A percentile compares a stretch with the other conserved stretches of the same genome.
Conservation (phyloP, 2,888 invertebrate species). For the Pyrrhia umbra region DNA sequence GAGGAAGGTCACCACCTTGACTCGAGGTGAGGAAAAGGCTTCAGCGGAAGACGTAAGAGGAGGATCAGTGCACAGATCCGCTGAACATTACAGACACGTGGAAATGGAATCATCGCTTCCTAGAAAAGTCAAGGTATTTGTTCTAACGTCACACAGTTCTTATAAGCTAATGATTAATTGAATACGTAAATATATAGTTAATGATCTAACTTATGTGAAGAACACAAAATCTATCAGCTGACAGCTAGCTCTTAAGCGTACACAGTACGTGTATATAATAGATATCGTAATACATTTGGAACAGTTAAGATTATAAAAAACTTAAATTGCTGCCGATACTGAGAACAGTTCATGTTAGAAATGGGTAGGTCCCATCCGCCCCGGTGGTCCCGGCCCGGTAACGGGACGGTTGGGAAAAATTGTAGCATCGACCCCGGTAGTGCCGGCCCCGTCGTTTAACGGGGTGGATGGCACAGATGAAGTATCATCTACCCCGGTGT, state of each 20-base stretch:
- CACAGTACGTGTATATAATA: neutral
- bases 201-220: constrained; percentile 19
- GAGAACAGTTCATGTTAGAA: neutral
- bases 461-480: no score
- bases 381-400: no score
- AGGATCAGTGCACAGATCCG: constrained; percentile 90
- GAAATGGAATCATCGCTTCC: constrained; percentile 90
- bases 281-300: neutral
- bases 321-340: neutral
- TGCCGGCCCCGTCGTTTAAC: no score
- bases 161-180: constrained; percentile 21
- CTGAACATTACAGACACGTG: constrained; percentile 90
- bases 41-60: constrained; percentile 92
- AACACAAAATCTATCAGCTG: constrained; percentile 16
- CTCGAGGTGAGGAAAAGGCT: constrained; percentile 95
- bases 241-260: neutral
- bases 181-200: constrained; percentile 12
- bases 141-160: constrained; percentile 9
- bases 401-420: no score
- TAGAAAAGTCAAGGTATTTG: constrained; percentile 94
- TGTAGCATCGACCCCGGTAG: no score
- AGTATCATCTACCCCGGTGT: no score
- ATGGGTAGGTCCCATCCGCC: no score
- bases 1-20: constrained; percentile 96
- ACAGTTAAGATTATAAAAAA: neutral